A percentile compares a stretch with the other conserved stretches of the same genome.
Evolutionary conservation across 2,797 vertebrate species (phyloP).

Genomic region (Gobio occitaniae): DNA sequence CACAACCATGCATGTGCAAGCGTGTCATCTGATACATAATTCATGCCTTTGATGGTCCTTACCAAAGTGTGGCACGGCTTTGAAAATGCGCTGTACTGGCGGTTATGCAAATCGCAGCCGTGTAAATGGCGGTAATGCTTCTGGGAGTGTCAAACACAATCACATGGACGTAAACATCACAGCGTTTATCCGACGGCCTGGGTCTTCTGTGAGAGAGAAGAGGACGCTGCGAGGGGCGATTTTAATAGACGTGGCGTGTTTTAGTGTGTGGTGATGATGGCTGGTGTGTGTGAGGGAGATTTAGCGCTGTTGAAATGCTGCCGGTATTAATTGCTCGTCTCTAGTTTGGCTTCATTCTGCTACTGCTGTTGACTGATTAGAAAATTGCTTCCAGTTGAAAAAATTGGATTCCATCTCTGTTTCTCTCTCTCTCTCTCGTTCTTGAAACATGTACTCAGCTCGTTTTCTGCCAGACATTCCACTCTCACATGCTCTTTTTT

Average conservation of each 20-base stretch:
- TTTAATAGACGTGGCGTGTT: constrained; percentile 12
- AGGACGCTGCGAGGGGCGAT: not conserved
- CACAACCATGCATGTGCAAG: constrained; percentile 62
- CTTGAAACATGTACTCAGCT: constrained; percentile 38
- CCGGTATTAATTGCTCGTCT: constrained; percentile 80
- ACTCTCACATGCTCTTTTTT: constrained; percentile 14
- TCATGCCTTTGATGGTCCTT: constrained; percentile 32
- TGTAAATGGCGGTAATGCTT: constrained; percentile 2
- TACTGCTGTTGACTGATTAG: constrained; percentile 86
- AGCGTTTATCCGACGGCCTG: not conserved
- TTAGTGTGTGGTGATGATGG: constrained; percentile 23
- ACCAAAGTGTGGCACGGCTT: not conserved
- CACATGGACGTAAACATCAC: constrained; percentile 25
- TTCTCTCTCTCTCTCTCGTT: constrained; percentile 52
- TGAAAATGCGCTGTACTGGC: constrained; percentile 15
- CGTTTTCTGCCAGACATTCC: constrained; percentile 31
- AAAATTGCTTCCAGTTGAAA: constrained; percentile 90
- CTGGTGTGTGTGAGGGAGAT: constrained; percentile 57
- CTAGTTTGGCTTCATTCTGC: constrained; percentile 83
- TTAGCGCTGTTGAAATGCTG: constrained; percentile 52
- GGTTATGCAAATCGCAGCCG: not conserved
- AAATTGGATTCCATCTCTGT: constrained; percentile 77
- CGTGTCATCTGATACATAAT: constrained; percentile 38
- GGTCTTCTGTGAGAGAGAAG: constrained; percentile 4
- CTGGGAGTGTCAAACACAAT: not conserved